These are phyloP conservation scores for Zapornia atra DNA, from an alignment of 2,113 vertebrate species.

Conservation along the genomic window DNA sequence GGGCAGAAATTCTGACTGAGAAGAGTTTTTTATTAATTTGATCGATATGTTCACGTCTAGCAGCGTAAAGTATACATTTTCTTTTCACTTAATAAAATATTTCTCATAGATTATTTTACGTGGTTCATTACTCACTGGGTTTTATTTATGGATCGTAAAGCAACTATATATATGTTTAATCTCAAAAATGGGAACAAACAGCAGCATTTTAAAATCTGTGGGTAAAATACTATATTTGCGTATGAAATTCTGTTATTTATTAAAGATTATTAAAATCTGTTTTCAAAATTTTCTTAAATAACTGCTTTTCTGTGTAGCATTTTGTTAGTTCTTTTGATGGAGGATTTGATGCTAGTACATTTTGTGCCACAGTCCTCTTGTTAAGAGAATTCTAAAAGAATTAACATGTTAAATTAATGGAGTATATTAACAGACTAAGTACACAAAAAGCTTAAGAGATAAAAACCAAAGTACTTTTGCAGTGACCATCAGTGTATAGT, in stretches of 20 bases:
- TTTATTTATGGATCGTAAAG: neutral
- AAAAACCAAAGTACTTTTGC: neutral
- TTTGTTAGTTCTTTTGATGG: neutral
- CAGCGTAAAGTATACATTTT: neutral
- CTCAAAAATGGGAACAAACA: neutral
- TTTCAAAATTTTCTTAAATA: neutral
- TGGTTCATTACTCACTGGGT: neutral
- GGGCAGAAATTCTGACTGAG: neutral
- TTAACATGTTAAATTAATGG: neutral
- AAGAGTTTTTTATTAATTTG: neutral
- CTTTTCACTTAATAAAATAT: neutral
- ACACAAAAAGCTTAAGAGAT: neutral
- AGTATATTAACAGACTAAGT: neutral
- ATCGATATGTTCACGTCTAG: neutral
- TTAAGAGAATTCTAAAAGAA: neutral
- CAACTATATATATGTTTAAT: neutral
- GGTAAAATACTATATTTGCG: neutral
- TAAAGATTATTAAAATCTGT: neutral
- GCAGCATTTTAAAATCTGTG: neutral
- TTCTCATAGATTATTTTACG: neutral
- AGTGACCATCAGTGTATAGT: neutral
- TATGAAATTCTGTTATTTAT: neutral
- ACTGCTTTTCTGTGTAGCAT: neutral
- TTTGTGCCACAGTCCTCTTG: neutral
- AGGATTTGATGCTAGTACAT: neutral